phyloP scores from a whole-genome alignment of 1,140 invertebrate species.

The Drosophila truncata region DNA sequence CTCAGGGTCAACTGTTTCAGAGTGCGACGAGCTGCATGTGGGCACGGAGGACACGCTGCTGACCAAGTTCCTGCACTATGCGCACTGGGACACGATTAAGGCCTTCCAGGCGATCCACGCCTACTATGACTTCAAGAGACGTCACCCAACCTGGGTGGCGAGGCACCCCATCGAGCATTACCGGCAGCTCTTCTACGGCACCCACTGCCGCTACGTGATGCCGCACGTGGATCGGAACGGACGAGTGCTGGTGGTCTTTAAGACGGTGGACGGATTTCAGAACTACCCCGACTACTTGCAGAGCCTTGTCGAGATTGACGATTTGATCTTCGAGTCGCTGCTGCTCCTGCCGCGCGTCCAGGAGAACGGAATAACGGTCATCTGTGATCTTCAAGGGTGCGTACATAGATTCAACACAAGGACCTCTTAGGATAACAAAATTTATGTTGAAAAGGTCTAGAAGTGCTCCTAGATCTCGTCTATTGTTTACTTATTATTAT shows the following conservation, averaged over 20 bases:
- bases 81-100: conserved; percentile 66
- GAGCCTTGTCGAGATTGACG: conserved; percentile 79
- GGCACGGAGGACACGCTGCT: conserved; percentile 75
- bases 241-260: conserved; percentile 70
- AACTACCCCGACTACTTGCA: conserved; percentile 74
- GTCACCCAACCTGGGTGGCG: conserved; percentile 77
- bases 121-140: conserved; percentile 78
- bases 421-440: background rate
- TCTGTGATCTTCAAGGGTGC: conserved; percentile 76
- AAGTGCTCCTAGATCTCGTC: background rate
- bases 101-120: conserved; percentile 71
- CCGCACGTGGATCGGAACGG: conserved; percentile 73
- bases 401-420: background rate
- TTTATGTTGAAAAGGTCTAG: background rate
- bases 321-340: conserved; percentile 79
- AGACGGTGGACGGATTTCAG: conserved; percentile 78
- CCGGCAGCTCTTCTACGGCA: conserved; percentile 59
- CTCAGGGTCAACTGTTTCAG: conserved; percentile 25
- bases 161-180: conserved; percentile 67
- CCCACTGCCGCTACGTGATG: conserved; percentile 73
- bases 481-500: too few species aligned
- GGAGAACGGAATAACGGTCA: conserved; percentile 75
- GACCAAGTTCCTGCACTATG: conserved; percentile 72
- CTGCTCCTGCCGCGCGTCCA: conserved; percentile 72
- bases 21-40: conserved; percentile 59